phyloP scores from a whole-genome alignment of 2,888 invertebrate species.

The Amiota minor region DNA sequence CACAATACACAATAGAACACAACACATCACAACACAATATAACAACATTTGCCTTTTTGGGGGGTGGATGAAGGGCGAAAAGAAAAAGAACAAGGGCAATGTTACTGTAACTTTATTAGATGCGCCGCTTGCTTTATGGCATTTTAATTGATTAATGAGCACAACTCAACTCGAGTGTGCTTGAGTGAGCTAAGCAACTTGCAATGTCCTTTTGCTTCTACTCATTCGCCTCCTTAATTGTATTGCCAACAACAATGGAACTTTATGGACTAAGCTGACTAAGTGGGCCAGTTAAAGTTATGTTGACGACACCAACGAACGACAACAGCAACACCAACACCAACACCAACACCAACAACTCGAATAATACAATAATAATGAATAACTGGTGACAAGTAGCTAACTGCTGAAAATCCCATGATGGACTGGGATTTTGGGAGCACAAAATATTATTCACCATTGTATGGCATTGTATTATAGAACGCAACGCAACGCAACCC shows the following conservation, averaged over 20 bases:
- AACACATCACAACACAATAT: no score
- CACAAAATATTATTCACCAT: no score
- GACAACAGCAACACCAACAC: no score
- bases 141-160: slow-evolving; percentile 63
- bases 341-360: background rate
- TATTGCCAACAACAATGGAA: slow-evolving; percentile 3
- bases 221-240: no score
- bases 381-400: slow-evolving; percentile 8
- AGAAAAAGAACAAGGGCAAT: background rate
- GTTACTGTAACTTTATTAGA: slow-evolving; percentile 46
- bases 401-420: background rate
- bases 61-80: no score
- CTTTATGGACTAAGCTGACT: slow-evolving; percentile 23
- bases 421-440: no score
- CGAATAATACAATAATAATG: background rate
- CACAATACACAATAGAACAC: background rate
- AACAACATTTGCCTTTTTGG: no score
- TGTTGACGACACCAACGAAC: background rate
- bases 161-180: background rate
- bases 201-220: background rate
- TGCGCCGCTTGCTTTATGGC: slow-evolving; percentile 49
- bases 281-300: slow-evolving; percentile 19
- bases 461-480: background rate
- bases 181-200: background rate
- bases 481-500: background rate